Base-by-base conservation (phyloP, 30 jellyfish, hydroid and myxozoan genomes). In the Mastigias papua region DNA sequence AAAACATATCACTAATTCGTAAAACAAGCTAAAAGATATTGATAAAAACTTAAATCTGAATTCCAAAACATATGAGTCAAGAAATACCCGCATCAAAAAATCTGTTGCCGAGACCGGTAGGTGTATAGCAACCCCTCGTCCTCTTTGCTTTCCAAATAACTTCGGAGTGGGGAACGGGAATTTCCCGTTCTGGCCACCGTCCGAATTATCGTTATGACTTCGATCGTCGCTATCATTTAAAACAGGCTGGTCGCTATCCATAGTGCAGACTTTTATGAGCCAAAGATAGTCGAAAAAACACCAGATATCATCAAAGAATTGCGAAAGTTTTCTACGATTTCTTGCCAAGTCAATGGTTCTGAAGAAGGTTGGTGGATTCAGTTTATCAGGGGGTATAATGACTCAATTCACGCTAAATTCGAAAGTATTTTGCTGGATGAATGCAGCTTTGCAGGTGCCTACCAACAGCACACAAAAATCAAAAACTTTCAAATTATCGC, bases 101-200 rank as follows among this genome's bases (percentile, higher is more conserved):
- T 90, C 97, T 22, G 93, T 90, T 10, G 97, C 97, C n/a, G 97
- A 90, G 4, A 82, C 81, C 9, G 97, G 97, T 42, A 90, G 71
- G 13, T 81, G 76, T 6, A 90, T 64, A 50, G 94, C 73, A 32
- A 90, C 73, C 13, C 97, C 97, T 71, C 97, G 81, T 54, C 97
- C 97, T 75, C 81, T 90, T 37, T 73, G 87, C 79, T 74, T 81
- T 25, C 97, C 93, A 82, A 90, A 81, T 35, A 60, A 50, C 69
- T 70, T 80, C 8, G 97, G 93, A 30, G 91, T 70, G 0, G 97
- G 78, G 66, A 90, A 90, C 21, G 50, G 42, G 21, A 80, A 65
- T 57, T 58, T 37, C 57, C 86, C 86, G 15, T 60, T 20, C 57
- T 69, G 81, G 61, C 76, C 28, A 15, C 72, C 87, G 48, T 57